Base-by-base conservation (phyloP, 2,888 invertebrate genomes). In the Nomada fucata region DNA sequence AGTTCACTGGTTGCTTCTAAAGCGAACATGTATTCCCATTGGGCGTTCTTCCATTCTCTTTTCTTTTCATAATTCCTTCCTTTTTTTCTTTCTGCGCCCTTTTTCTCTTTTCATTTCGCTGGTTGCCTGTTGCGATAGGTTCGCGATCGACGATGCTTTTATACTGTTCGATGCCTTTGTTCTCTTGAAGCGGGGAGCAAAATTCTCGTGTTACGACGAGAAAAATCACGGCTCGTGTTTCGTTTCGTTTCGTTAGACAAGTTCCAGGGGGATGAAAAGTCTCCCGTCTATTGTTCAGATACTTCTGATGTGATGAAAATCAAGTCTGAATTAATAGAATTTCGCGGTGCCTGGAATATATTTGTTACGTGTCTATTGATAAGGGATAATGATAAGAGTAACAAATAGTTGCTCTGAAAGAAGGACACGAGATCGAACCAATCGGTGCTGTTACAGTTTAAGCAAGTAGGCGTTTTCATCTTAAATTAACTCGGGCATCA, bases 11-110 rank as follows among this genome's bases (percentile, higher is more conserved):
- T 29, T 65, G 57, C 42, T 42, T 29, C 61, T 42, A 52, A 61
- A 64, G 60, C 26, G 64, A 69, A 52, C 55, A 53, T 83, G 47
- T 47, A 15, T 15, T 83, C 82, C 53, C 68, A 47, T 70, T 76
- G 72, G 23, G 47, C 13, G 15, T 61, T 55, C 42, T 23, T 36
- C 13, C 11, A 7, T 1, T 50, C n/a, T 18, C 4, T 57, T 42
- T 13, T 9, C 47, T 57, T 10, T 13, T 60, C 52, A 1, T 11
- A 3, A 1, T 26, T 47, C 15, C 23, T 23, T 23, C 11, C 18
- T 15, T 50, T 15, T n/a, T 29, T n/a, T 29, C n/a, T 13, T 10
- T 47, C 18, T 26, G 0, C 26, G 13, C 10, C 1, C 57, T 23
- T 18, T 5, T 57, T 42, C 9, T 4, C 47, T 50, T 10, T 13